Evolutionary conservation across 2,113 vertebrate genomes (phyloP).

Genomic region (Macquaria ambigua): DNA sequence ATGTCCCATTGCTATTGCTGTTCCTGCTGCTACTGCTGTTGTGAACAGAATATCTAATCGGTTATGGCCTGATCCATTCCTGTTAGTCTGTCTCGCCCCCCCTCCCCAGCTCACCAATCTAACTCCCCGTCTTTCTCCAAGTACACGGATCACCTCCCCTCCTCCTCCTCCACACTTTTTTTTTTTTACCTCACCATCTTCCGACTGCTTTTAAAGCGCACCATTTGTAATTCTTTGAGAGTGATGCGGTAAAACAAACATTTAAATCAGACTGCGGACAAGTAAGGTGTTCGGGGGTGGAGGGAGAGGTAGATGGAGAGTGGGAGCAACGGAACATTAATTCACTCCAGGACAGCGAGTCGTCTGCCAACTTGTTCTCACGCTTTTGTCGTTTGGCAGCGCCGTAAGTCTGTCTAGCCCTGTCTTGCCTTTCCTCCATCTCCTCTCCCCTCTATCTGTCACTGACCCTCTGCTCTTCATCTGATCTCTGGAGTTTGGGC

Average conservation of each 20-base stretch:
- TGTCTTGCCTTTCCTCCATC: constrained; percentile 14
- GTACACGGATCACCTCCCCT: background rate
- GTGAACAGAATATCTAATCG: constrained; percentile 76
- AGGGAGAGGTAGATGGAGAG: constrained; percentile 52
- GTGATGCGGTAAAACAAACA: constrained; percentile 71
- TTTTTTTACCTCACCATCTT: constrained; percentile 13
- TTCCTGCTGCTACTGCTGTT: constrained; percentile 65
- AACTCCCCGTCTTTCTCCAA: constrained; percentile 7
- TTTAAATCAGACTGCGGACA: constrained; percentile 72
- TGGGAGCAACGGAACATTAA: constrained; percentile 63
- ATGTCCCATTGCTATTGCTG: constrained; percentile 64
- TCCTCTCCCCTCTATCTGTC: constrained; percentile 33
- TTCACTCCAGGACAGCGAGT: constrained; percentile 54
- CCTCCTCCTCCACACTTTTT: constrained; percentile 3
- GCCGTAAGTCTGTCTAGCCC: constrained; percentile 36
- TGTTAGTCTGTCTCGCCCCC: constrained; percentile 33
- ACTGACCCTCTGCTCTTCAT: constrained; percentile 52
- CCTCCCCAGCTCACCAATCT: constrained; percentile 2
- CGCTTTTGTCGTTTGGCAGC: constrained; percentile 42
- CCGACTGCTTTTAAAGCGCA: constrained; percentile 51
- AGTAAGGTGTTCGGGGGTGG: constrained; percentile 41
- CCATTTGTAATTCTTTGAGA: constrained; percentile 62
- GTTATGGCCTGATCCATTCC: constrained; percentile 54
- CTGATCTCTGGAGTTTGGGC: constrained; percentile 37
- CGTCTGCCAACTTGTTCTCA: constrained; percentile 56